Percentiles rank a stretch among this genome's conserved stretches.
These are phyloP conservation scores for Mythimna vitellina DNA, from an alignment of 2,888 invertebrate species.

Conservation along the genomic window DNA sequence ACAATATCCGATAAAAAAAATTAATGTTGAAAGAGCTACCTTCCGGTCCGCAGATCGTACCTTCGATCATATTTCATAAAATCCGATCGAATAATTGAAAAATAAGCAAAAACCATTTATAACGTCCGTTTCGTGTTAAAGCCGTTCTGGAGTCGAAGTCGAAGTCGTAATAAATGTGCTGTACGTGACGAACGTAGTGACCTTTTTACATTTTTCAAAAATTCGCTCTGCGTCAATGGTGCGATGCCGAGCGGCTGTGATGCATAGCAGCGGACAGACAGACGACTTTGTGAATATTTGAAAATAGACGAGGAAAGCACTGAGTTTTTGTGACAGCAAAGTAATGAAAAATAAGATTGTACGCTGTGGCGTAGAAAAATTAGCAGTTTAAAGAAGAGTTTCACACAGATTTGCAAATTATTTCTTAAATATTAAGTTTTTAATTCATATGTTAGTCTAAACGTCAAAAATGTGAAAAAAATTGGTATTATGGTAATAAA, in stretches of 20 bases:
- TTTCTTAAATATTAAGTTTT: background rate
- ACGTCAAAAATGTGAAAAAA: too few species aligned
- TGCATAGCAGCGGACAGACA: conserved; percentile 73
- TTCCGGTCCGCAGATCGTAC: conserved; percentile 36
- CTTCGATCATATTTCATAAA: conserved; percentile 63
- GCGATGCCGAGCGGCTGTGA: conserved; percentile 55
- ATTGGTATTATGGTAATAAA: too few species aligned
- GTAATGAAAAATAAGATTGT: conserved; percentile 14
- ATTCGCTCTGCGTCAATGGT: conserved; percentile 85
- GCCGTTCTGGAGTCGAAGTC: conserved; percentile 75
- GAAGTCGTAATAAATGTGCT: conserved; percentile 85
- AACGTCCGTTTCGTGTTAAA: conserved; percentile 71
- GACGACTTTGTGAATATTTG: conserved; percentile 56
- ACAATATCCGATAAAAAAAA: conserved; percentile 45
- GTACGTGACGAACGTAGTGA: conserved; percentile 85
- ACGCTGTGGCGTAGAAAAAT: background rate
- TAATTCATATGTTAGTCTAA: too few species aligned
- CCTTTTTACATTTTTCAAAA: conserved; percentile 90
- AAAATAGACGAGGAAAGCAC: conserved; percentile 12
- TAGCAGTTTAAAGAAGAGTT: background rate
- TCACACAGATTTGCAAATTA: background rate
- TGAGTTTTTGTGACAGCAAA: conserved; percentile 1
- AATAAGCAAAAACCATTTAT: conserved; percentile 76
- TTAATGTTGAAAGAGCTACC: conserved; percentile 44
- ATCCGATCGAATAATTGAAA: conserved; percentile 74